A percentile compares a stretch with the other conserved stretches of the same genome.
These are phyloP conservation scores for Vombatus ursinus DNA, from an alignment of 2,113 vertebrate species.

Conservation along the genomic window DNA sequence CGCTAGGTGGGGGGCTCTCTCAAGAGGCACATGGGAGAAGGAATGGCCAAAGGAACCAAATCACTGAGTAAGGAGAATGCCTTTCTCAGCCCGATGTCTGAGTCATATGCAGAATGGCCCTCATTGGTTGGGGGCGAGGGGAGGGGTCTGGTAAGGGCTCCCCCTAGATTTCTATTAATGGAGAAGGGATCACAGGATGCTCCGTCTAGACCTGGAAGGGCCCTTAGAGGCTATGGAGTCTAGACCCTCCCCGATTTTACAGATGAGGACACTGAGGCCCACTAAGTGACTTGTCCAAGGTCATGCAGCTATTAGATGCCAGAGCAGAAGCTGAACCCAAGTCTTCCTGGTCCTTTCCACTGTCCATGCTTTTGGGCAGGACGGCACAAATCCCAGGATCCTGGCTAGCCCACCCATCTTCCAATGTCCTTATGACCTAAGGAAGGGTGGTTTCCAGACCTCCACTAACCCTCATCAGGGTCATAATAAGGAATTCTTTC, in stretches of 20 bases:
- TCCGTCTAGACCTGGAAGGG: neutral
- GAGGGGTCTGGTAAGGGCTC: neutral
- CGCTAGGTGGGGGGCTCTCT: neutral
- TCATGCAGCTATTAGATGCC: neutral
- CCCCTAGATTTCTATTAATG: neutral
- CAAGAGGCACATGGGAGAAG: neutral
- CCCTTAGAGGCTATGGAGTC: neutral
- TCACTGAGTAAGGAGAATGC: neutral
- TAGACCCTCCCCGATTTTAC: neutral
- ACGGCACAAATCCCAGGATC: neutral
- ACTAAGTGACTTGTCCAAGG: neutral
- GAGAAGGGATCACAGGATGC: neutral
- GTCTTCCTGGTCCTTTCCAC: neutral
- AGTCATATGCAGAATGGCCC: neutral
- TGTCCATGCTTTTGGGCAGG: neutral
- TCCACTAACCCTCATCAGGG: neutral
- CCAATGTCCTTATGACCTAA: neutral
- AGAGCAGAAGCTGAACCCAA: neutral
- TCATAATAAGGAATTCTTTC: neutral
- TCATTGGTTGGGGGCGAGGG: neutral
- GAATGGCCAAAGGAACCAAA: neutral
- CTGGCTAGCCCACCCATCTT: neutral
- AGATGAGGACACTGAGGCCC: neutral
- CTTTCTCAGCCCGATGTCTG: neutral
- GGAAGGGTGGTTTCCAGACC: neutral